Percentiles rank a stretch among this genome's conserved stretches.
These are phyloP conservation scores for Eupsilia transversa DNA, from an alignment of 2,888 invertebrate species.

Conservation along the genomic window DNA sequence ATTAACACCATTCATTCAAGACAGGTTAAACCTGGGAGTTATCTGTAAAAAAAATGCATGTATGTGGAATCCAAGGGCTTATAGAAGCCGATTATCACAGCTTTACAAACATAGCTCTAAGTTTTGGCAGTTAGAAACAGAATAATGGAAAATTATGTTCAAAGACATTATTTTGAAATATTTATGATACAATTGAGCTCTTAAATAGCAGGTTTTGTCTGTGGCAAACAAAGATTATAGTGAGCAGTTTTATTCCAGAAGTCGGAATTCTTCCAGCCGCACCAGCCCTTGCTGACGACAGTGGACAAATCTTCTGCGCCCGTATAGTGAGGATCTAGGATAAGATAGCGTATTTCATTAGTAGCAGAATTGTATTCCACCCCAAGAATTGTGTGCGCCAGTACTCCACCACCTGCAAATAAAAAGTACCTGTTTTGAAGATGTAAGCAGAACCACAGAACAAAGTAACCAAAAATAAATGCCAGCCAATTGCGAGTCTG, in stretches of 20 bases:
- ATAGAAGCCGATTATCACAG: constrained; percentile 62
- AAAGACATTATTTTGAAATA: constrained; percentile 34
- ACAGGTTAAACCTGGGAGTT: background rate
- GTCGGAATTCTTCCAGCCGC: constrained; percentile 98
- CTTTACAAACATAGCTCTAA: constrained; percentile 42
- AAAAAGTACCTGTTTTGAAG: background rate
- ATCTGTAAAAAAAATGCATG: constrained; percentile 54
- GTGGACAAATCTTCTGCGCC: constrained; percentile 95
- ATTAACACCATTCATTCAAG: constrained; percentile 25
- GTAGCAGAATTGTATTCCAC: constrained; percentile 95
- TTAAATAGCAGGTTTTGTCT: constrained; percentile 84
- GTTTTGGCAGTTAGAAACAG: constrained; percentile 38
- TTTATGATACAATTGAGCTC: constrained; percentile 36
- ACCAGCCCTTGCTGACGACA: constrained; percentile 97
- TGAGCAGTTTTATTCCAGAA: constrained; percentile 99
- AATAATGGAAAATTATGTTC: constrained; percentile 42
- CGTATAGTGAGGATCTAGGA: constrained; percentile 99
- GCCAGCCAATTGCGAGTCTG: background rate
- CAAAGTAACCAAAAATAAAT: background rate
- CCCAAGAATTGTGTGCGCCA: constrained; percentile 99
- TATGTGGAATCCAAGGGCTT: constrained; percentile 52
- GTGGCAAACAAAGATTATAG: constrained; percentile 99
- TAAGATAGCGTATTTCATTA: constrained; percentile 96
- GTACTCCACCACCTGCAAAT: constrained; percentile 96
- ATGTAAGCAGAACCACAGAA: background rate